phyloP scores from a whole-genome alignment of 2,888 invertebrate genomes.

The Eucera pruinosa region DNA sequence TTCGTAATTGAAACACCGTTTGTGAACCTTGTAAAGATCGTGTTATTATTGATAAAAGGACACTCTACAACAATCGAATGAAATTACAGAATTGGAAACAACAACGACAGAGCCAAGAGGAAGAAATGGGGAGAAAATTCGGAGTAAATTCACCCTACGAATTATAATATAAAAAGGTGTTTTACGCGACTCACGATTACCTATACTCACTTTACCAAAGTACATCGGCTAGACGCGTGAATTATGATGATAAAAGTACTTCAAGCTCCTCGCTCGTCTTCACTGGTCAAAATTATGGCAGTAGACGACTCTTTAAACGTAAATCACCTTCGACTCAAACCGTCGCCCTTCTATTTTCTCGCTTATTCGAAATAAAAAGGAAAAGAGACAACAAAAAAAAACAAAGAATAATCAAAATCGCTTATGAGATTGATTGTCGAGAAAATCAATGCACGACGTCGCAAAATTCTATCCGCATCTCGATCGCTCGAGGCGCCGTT shows the following conservation, averaged over 20 bases:
- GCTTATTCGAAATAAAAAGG: too few relatives aligned
- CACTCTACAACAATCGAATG: constrained; percentile 47
- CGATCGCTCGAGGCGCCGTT: constrained; percentile 28
- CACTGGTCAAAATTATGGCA: constrained; percentile 31
- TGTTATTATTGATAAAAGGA: constrained; percentile 52
- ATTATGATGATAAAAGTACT: neutral
- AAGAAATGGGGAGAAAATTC: constrained; percentile 18
- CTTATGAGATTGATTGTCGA: constrained; percentile 61
- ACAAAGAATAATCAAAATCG: constrained; percentile 17
- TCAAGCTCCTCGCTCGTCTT: constrained; percentile 1
- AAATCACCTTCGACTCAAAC: constrained; percentile 6
- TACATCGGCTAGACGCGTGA: constrained; percentile 9
- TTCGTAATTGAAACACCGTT: too few relatives aligned
- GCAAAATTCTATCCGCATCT: constrained; percentile 16
- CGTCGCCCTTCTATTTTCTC: neutral
- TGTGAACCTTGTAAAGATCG: constrained; percentile 24
- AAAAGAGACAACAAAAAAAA: too few relatives aligned
- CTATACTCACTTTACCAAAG: neutral
- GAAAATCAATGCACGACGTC: constrained; percentile 31
- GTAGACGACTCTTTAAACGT: constrained; percentile 38
- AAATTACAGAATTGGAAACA: constrained; percentile 52
- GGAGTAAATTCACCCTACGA: neutral
- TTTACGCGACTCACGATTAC: neutral
- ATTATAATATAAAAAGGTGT: constrained; percentile 16
- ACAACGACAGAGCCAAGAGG: constrained; percentile 29